These are phyloP conservation scores for Lysiphlebus fabarum DNA, from an alignment of 1,140 invertebrate genomes.

Conservation along the genomic window DNA sequence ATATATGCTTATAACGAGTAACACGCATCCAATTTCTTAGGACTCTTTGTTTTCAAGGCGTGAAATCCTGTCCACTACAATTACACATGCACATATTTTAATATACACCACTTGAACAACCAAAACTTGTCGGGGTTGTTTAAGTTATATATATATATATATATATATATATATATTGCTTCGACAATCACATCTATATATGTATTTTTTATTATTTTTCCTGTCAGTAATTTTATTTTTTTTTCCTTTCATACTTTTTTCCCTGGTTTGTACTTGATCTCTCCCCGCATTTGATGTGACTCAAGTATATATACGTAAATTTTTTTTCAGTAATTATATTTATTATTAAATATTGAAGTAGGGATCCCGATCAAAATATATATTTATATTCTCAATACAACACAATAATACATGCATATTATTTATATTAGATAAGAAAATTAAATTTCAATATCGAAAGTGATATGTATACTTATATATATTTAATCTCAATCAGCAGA, in stretches of 20 bases:
- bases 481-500: slow-evolving; percentile 54
- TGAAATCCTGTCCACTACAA: slow-evolving; percentile 52
- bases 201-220: not conserved
- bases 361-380: too few species aligned
- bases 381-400: too few species aligned
- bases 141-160: too few species aligned
- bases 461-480: slow-evolving; percentile 39
- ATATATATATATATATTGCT: not conserved
- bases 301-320: slow-evolving; percentile 9
- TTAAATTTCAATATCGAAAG: slow-evolving; percentile 6
- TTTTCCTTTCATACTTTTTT: too few species aligned
- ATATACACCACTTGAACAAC: slow-evolving; percentile 1
- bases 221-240: too few species aligned
- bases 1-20: slow-evolving; percentile 6
- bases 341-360: too few species aligned
- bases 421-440: too few species aligned
- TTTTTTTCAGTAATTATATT: too few species aligned
- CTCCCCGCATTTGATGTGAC: not conserved
- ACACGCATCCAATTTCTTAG: slow-evolving; percentile 40
- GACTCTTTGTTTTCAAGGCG: slow-evolving; percentile 52
- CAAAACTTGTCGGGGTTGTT: too few species aligned
- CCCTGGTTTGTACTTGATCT: too few species aligned
- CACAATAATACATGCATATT: too few species aligned
- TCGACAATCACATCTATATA: not conserved
- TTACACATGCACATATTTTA: slow-evolving; percentile 32